Evolutionary conservation across 1,140 invertebrate genomes (phyloP).

Genomic region (Elysia chlorotica): DNA sequence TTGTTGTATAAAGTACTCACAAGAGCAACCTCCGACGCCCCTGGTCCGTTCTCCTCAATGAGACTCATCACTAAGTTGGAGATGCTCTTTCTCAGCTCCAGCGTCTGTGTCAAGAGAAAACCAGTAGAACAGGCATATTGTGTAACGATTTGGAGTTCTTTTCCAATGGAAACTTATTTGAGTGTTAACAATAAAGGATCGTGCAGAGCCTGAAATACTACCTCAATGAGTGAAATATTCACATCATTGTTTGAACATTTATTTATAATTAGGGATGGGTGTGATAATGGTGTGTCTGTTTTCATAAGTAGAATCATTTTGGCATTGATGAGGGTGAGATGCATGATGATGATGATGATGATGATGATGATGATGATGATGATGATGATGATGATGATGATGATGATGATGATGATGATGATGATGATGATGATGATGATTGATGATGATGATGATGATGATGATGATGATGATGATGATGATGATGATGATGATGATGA

Average conservation of each 20-base stretch:
- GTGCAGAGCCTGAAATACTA: too few relatives aligned
- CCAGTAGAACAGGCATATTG: too few relatives aligned
- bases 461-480: not conserved
- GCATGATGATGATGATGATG: constrained; percentile 11
- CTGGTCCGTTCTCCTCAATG: constrained; percentile 59
- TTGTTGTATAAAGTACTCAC: constrained; percentile 26
- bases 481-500: not conserved
- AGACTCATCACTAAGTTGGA: constrained; percentile 55
- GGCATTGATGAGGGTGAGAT: too few relatives aligned
- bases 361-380: constrained; percentile 11
- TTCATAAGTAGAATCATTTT: too few relatives aligned
- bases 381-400: constrained; percentile 8
- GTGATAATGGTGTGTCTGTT: too few relatives aligned
- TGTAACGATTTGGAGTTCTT: too few relatives aligned
- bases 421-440: constrained; percentile 20
- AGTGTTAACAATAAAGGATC: too few relatives aligned
- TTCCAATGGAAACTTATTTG: too few relatives aligned
- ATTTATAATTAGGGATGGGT: too few relatives aligned
- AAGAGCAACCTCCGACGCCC: constrained; percentile 50
- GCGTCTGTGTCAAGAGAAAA: constrained; percentile 45
- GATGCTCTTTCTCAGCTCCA: constrained; percentile 55
- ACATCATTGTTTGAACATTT: too few relatives aligned
- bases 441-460: not conserved
- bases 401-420: constrained; percentile 10
- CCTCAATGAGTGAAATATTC: too few relatives aligned